Conservation (phyloP, 2,797 vertebrate genomes). For the Semaprochilodus insignis region DNA sequence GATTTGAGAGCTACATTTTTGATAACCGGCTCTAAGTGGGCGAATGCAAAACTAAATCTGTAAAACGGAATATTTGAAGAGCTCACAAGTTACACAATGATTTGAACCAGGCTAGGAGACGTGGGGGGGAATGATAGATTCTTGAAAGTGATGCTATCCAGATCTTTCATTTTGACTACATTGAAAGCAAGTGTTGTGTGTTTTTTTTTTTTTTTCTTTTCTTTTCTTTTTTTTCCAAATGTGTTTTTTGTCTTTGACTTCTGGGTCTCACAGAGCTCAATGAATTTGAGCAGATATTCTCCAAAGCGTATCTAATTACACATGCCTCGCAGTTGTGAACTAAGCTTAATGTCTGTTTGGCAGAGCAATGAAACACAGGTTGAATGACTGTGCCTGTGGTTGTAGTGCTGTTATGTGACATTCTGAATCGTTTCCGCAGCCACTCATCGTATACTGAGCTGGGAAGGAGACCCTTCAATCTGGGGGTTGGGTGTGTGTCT, state of each 20-base stretch:
- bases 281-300: neutral
- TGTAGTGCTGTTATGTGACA: neutral
- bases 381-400: neutral
- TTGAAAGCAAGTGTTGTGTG: no score
- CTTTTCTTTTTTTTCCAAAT: no score
- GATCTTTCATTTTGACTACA: no score
- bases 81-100: neutral
- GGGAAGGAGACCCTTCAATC: neutral
- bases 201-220: no score
- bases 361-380: neutral
- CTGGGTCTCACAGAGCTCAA: no score
- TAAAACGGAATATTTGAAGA: neutral
- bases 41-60: neutral
- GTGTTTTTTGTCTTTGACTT: no score
- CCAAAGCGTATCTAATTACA: neutral
- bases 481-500: neutral
- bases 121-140: no score
- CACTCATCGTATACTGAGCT: neutral
- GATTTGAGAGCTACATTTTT: neutral
- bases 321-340: neutral
- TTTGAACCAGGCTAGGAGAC: neutral
- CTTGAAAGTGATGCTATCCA: no score
- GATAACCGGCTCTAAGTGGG: neutral
- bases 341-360: neutral
- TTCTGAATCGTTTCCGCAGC: neutral